Evolutionary conservation across 2,888 invertebrate genomes (phyloP).

Genomic region (Eilema sororculum): DNA sequence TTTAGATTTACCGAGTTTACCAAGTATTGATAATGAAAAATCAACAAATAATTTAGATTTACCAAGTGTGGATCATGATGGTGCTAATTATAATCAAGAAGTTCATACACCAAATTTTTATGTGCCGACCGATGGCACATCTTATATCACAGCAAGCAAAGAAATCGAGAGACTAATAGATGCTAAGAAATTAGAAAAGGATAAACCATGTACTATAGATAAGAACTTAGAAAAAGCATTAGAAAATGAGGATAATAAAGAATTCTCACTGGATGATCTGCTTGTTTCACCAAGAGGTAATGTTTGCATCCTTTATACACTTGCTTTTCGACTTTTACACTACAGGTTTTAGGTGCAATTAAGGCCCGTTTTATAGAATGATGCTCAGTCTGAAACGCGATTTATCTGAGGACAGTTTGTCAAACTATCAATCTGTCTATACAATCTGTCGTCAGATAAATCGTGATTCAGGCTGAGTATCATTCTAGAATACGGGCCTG

Average conservation of each 20-base stretch:
- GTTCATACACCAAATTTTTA: slow-evolving; percentile 14
- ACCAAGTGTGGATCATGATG: slow-evolving; percentile 11
- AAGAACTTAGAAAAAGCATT: slow-evolving; percentile 73
- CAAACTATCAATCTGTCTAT: too few species aligned
- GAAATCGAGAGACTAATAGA: slow-evolving; percentile 32
- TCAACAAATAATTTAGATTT: slow-evolving; percentile 28
- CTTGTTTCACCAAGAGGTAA: slow-evolving; percentile 72
- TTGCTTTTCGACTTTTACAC: too few species aligned
- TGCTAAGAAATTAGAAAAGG: slow-evolving; percentile 27
- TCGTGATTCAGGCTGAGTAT: too few species aligned
- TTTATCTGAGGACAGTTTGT: too few species aligned
- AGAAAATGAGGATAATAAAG: slow-evolving; percentile 58
- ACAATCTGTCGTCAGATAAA: too few species aligned
- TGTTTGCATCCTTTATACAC: not conserved
- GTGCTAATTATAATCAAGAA: not conserved
- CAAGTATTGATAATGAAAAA: slow-evolving; percentile 19
- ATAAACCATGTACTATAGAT: slow-evolving; percentile 65
- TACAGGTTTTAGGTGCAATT: not conserved
- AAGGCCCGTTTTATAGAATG: too few species aligned
- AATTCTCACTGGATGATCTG: slow-evolving; percentile 67
- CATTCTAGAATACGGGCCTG: too few species aligned
- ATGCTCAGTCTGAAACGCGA: too few species aligned
- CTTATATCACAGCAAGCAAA: slow-evolving; percentile 23
- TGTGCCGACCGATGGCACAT: slow-evolving; percentile 23
- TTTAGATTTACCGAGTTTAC: slow-evolving; percentile 18